phyloP scores from a whole-genome alignment of 2,113 vertebrate species.

The Marmota flaviventris region DNA sequence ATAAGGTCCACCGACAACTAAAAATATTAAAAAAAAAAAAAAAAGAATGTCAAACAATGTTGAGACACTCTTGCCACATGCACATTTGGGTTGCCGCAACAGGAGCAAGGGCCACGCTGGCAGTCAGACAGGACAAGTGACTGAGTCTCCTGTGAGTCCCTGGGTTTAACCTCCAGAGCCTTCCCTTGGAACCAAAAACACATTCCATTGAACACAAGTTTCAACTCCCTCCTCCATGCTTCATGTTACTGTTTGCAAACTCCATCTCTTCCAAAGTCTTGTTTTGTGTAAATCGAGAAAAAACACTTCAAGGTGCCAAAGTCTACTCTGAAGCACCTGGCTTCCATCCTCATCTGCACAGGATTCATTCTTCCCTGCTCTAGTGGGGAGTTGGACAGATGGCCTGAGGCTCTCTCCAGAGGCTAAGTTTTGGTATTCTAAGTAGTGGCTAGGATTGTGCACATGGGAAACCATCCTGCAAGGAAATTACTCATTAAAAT shows the following conservation, averaged over 20 bases:
- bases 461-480: background rate
- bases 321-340: background rate
- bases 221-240: constrained; percentile 26
- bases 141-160: background rate
- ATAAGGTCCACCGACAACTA: too few species aligned
- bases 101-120: background rate
- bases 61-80: background rate
- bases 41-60: background rate
- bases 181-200: constrained; percentile 3
- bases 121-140: background rate
- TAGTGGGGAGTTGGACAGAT: background rate
- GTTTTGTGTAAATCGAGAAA: constrained; percentile 74
- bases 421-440: background rate
- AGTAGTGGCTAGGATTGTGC: background rate
- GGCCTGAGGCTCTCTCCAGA: background rate
- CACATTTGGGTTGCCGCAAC: background rate
- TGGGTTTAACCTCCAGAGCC: background rate
- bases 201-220: background rate
- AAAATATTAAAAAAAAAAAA: too few species aligned
- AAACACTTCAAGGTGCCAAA: background rate
- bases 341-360: background rate
- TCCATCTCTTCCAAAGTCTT: constrained; percentile 21
- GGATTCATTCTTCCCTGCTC: background rate
- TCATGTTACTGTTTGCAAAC: background rate
- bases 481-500: background rate